A percentile compares a stretch with the other conserved stretches of the same genome.
Conservation (phyloP, 2,888 invertebrate genomes). For the Tenthredo scrophulariae region DNA sequence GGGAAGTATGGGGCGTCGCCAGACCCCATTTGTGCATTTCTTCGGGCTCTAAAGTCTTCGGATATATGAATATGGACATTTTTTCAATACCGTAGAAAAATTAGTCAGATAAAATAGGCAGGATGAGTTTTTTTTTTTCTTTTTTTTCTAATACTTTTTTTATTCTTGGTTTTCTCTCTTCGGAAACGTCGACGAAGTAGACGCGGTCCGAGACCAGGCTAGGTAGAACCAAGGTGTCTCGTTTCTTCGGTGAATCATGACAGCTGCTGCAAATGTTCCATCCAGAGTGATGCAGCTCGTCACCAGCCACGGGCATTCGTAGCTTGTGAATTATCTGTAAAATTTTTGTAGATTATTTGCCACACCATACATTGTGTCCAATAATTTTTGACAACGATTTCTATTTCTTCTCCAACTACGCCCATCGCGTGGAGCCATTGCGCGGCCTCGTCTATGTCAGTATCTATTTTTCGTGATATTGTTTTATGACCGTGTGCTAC, state of each 20-base stretch:
- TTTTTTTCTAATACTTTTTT: slow-evolving; percentile 88
- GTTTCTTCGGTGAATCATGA: slow-evolving; percentile 80
- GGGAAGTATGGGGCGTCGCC: slow-evolving; percentile 95
- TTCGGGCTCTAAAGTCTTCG: slow-evolving; percentile 88
- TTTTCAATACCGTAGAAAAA: not conserved
- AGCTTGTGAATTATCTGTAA: slow-evolving; percentile 92
- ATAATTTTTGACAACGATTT: not conserved
- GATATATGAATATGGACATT: not conserved
- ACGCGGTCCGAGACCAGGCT: slow-evolving; percentile 90
- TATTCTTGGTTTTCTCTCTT: slow-evolving; percentile 86
- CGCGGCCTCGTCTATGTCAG: too few relatives aligned
- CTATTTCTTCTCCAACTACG: too few relatives aligned
- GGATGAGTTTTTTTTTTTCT: too few relatives aligned
- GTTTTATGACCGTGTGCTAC: too few relatives aligned
- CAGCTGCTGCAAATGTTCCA: slow-evolving; percentile 99
- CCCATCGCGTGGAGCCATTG: too few relatives aligned
- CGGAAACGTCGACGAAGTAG: slow-evolving; percentile 90
- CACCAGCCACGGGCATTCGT: slow-evolving; percentile 86
- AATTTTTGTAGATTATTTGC: not conserved
- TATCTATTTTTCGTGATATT: too few relatives aligned
- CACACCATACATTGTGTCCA: not conserved
- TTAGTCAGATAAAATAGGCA: slow-evolving; percentile 26
- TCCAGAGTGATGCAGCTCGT: slow-evolving; percentile 97
- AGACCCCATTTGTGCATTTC: slow-evolving; percentile 88
- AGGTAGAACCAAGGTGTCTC: slow-evolving; percentile 92